Conservation (phyloP, 2,113 vertebrate species). For the Marmota monax region DNA sequence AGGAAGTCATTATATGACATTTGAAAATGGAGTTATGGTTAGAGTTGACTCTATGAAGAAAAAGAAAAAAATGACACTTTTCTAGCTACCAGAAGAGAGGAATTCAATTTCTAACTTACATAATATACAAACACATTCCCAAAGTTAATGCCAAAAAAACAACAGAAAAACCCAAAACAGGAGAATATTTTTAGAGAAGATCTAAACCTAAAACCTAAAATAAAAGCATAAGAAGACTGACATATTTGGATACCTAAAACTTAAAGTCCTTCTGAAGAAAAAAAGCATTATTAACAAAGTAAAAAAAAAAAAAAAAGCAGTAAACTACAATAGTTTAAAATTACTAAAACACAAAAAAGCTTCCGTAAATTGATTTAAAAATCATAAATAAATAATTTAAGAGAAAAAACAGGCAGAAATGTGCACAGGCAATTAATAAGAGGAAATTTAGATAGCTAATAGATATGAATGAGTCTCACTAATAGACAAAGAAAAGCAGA, state of each 20-base stretch:
- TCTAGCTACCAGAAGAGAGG: not conserved
- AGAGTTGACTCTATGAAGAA: not conserved
- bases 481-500: not conserved
- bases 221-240: not conserved
- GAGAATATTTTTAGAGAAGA: not conserved
- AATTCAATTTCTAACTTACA: not conserved
- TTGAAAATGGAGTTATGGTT: not conserved
- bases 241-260: not conserved
- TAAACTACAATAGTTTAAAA: not conserved
- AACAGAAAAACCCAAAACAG: not conserved
- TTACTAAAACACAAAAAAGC: not conserved
- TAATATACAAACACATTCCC: not conserved
- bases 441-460: not conserved
- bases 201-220: not conserved
- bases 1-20: not conserved
- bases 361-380: not conserved
- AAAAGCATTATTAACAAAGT: not conserved
- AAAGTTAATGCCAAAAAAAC: not conserved
- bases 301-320: not conserved
- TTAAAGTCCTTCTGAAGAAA: not conserved
- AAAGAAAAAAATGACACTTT: conserved; percentile 29
- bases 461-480: not conserved
- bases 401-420: not conserved
- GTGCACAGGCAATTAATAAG: not conserved
- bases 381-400: not conserved